phyloP scores from a whole-genome alignment of 2,888 invertebrate genomes.

The Ectemnius cavifrons region DNA sequence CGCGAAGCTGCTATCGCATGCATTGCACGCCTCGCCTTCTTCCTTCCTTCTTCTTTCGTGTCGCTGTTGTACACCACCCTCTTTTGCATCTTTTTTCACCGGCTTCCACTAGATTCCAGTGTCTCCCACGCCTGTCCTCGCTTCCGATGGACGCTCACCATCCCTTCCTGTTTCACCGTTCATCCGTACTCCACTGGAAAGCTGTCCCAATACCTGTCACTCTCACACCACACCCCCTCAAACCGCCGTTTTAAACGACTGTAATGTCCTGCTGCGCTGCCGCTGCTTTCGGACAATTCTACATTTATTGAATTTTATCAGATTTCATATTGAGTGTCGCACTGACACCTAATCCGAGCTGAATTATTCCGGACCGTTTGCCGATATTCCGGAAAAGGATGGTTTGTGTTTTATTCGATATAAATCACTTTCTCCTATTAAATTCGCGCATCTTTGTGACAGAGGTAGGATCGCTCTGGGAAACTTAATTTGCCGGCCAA shows the following conservation, averaged over 20 bases:
- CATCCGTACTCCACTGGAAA: conserved; percentile 3
- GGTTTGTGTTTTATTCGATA: no score
- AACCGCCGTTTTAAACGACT: conserved; percentile 40
- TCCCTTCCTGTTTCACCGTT: conserved; percentile 2
- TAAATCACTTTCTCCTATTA: background rate
- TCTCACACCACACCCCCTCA: conserved; percentile 25
- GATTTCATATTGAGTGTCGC: conserved; percentile 29
- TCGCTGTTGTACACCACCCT: background rate
- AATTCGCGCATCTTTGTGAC: no score
- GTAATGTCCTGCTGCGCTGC: conserved; percentile 38
- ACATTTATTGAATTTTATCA: conserved; percentile 33
- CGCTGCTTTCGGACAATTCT: conserved; percentile 39
- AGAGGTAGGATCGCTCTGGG: background rate
- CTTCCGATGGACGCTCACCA: background rate
- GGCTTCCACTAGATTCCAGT: background rate
- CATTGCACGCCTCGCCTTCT: background rate
- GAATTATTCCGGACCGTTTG: conserved; percentile 20
- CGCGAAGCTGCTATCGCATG: background rate
- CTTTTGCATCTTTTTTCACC: background rate
- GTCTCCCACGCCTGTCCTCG: conserved; percentile 1
- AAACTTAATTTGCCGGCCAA: background rate
- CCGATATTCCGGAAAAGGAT: conserved; percentile 5
- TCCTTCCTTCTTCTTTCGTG: background rate
- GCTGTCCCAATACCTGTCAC: conserved; percentile 5
- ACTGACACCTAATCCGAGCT: conserved; percentile 34